Percentiles rank a stretch among this genome's conserved stretches.
Evolutionary conservation across 2,797 vertebrate genomes (phyloP).

Genomic region (Eulemur coronatus): DNA sequence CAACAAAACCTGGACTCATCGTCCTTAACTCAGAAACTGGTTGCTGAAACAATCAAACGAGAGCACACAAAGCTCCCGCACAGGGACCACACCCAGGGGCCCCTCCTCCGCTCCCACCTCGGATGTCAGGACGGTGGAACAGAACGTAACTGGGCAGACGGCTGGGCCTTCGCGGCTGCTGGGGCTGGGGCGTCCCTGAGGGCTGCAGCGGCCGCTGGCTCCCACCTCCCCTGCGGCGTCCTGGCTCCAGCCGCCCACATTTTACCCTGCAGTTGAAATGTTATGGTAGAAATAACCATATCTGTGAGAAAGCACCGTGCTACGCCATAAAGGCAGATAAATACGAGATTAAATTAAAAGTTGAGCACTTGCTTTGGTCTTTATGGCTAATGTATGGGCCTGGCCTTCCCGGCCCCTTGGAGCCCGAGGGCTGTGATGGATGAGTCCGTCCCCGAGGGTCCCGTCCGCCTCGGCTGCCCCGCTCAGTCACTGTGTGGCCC

Average conservation of each 20-base stretch:
- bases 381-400: background rate
- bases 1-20: background rate
- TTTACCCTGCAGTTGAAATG: background rate
- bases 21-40: rapidly evolving
- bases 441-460: rapidly evolving
- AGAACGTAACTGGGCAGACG: rapidly evolving
- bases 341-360: constrained; percentile 31
- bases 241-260: rapidly evolving
- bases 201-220: rapidly evolving
- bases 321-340: background rate
- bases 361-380: background rate
- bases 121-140: rapidly evolving
- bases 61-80: rapidly evolving
- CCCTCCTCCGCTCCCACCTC: rapidly evolving
- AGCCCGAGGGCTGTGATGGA: rapidly evolving
- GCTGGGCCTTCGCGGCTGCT: rapidly evolving
- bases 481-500: rapidly evolving
- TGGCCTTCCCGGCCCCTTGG: rapidly evolving
- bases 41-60: background rate
- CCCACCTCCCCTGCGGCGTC: rapidly evolving
- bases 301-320: background rate
- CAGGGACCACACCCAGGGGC: rapidly evolving
- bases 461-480: rapidly evolving
- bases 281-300: background rate
- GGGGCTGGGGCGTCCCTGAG: rapidly evolving